Conservation (phyloP, 1,140 invertebrate species). For the Oedothorax gibbosus region DNA sequence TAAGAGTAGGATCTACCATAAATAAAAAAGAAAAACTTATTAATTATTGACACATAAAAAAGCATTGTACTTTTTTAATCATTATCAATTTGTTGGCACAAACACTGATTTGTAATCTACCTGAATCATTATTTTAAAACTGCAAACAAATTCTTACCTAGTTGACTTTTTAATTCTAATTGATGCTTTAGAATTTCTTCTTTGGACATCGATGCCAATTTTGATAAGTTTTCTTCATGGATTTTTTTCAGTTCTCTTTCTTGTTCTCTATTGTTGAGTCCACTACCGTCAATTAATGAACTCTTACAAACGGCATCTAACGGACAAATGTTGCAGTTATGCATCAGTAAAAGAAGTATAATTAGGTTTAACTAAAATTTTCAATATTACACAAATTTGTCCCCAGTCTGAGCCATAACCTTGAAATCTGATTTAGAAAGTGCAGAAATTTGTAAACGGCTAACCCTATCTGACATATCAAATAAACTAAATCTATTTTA, state of each 20-base stretch:
- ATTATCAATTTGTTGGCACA: background rate
- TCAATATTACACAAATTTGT: background rate
- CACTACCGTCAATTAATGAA: conserved; percentile 15
- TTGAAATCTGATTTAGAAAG: background rate
- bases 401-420: background rate
- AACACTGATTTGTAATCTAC: background rate
- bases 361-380: background rate
- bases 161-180: conserved; percentile 74
- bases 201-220: conserved; percentile 77
- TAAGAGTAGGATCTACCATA: conserved; percentile 1
- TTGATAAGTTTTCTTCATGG: conserved; percentile 79
- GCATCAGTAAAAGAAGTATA: background rate
- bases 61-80: background rate
- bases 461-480: too few species aligned
- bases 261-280: background rate
- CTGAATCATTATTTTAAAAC: background rate
- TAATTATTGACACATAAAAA: background rate
- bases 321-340: background rate
- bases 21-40: background rate
- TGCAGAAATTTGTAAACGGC: background rate
- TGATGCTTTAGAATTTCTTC: conserved; percentile 82
- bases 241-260: conserved; percentile 74
- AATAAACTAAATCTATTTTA: too few species aligned
- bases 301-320: background rate
- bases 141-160: conserved; percentile 68